Evolutionary conservation across 2,888 invertebrate species (phyloP), one percentile per base, ranked within the genome.

Genomic region (Spicauda simplicius): DNA sequence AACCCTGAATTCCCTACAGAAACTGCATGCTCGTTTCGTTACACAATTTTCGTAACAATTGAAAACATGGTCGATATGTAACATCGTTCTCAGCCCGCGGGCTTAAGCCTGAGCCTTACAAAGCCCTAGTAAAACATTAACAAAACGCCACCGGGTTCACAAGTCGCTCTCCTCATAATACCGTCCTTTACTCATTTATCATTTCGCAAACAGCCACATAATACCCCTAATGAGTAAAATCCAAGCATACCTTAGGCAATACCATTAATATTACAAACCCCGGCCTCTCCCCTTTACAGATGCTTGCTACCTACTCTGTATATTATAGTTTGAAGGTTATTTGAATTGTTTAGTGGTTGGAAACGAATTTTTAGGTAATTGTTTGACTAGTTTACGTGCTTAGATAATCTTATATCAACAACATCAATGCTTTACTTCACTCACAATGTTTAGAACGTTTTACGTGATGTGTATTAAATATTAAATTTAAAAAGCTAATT

Each of bases 181-280:
- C 82, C 81, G 76, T 81, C 79, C 81, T 85, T 78, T 79, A 83
- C 81, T 83, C 88, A 89, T 92, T 89, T 89, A 91, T 91, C 91
- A 92, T 91, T 87, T 90, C 76, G 80, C 82, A 85, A 90, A 88
- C 86, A 86, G 85, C 84, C 86, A 83, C 85, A 85, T 90, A 90
- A 91, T 88, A 87, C 87, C 90, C 86, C 86, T 91, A 92, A 92
- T 92, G 91, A 90, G 91, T 90, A 90, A 88, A 91, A 92, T 91
- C 91, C 90, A 85, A 83, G 88, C 90, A 88, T 91, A 90, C 90
- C 88, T 90, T 86, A 81, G 86, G 86, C 84, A 83, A 85, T 88
- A 84, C 86, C 88, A 90, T 91, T 90, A 91, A 90, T 90, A 90
- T 88, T 85, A 84, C 85, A 83, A 83, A 74, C 25, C 84, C 84